These are phyloP conservation scores for Eurosta solidaginis DNA, from an alignment of 1,140 invertebrate genomes.

Conservation along the genomic window DNA sequence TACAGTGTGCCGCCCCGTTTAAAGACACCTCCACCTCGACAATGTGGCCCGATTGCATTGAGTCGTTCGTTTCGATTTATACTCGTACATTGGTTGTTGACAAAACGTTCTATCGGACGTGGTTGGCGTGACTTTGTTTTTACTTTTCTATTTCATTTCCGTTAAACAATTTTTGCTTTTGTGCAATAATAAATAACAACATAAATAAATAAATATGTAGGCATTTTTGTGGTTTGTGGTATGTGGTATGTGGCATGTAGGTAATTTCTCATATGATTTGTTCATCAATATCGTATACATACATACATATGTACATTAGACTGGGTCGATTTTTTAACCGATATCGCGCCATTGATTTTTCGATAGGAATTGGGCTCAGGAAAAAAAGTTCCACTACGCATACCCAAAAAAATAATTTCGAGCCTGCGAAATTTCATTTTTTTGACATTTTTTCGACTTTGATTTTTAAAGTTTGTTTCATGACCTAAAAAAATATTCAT, in stretches of 20 bases:
- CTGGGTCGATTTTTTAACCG: too few relatives aligned
- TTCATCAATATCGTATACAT: not conserved
- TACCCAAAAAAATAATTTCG: too few relatives aligned
- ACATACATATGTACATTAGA: not conserved
- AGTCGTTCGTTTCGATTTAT: not conserved
- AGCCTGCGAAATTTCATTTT: too few relatives aligned
- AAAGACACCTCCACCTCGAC: constrained; percentile 45
- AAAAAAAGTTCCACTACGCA: too few relatives aligned
- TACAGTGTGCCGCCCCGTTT: constrained; percentile 51
- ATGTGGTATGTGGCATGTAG: too few relatives aligned
- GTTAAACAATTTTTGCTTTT: not conserved
- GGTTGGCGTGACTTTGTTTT: constrained; percentile 54
- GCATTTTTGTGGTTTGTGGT: too few relatives aligned
- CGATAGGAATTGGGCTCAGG: too few relatives aligned
- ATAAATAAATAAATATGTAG: not conserved
- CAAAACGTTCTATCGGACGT: constrained; percentile 59
- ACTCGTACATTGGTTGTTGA: constrained; percentile 41
- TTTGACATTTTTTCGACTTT: too few relatives aligned
- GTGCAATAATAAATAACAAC: not conserved
- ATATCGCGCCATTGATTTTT: too few relatives aligned
- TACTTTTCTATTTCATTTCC: constrained; percentile 31
- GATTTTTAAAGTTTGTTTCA: too few relatives aligned
- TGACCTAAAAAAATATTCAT: too few relatives aligned
- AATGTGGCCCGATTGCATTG: not conserved
- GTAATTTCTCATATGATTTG: constrained; percentile 9